Evolutionary conservation across 2,888 invertebrate species (phyloP), one percentile per base, ranked within the genome.

Genomic region (Dexiosoma caninum): DNA sequence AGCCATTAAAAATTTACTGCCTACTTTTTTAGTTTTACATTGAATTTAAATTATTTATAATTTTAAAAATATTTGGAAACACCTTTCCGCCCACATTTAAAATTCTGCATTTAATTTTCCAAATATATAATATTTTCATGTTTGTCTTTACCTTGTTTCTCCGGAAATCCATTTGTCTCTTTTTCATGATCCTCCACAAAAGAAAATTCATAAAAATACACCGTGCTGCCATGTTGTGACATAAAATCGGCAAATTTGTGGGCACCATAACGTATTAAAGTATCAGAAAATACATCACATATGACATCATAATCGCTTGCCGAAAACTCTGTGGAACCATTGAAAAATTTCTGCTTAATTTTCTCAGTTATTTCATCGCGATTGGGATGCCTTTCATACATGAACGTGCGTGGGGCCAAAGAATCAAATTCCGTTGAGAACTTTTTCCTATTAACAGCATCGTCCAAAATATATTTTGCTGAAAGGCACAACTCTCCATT

Each of bases 341-440:
- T 77, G 12, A 85, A 86, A 55, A 83, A 77, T 0, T 32, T 19
- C 1, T 35, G 44, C 10, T 83, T 59, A 3, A 79, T 42, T 44
- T 37, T 53, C 6, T 51, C 79, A 6, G 82, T 84, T 35, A 82
- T 81, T 3, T 60, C 19, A 3, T 67, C 51, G 8, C 35, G 44
- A 2, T 64, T 42, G 1, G 72, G 35, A 32, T 74, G 60, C 0
- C 44, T 44, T 0, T 92, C 91, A 81, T 92, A 92, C 60, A 91
- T 83, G 81, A 92, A 92, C 40, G 89, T 87, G 27, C 92, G 91
- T 0, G 93, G 92, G 0, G 92, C 91, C n/a, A 91, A 74, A 62
- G 84, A 86, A 2, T 91, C 88, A 86, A 92, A 93, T 12, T 92
- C 85, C 7, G 86, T 84, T 72, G 91, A 90, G 46, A 92, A 85